phyloP scores from a whole-genome alignment of 2,797 vertebrate species.

The Knipowitschia caucasica region DNA sequence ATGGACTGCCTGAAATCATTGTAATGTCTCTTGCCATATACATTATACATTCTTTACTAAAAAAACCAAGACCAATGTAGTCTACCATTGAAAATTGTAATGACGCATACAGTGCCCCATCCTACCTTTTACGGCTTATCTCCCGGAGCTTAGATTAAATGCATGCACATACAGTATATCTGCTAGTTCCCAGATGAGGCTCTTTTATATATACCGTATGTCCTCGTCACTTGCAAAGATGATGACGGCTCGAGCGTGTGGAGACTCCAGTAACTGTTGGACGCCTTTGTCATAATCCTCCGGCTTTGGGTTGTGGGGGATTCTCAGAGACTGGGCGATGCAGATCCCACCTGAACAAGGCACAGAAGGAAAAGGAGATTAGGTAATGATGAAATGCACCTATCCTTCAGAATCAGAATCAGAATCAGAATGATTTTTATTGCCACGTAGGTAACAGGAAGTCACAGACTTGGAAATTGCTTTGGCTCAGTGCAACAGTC shows the following conservation, averaged over 20 bases:
- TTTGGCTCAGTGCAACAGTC: no score
- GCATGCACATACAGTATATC: conserved; percentile 39
- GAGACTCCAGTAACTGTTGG: conserved; percentile 87
- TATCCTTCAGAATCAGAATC: neutral
- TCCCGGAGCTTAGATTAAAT: conserved; percentile 59
- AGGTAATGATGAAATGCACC: conserved; percentile 31
- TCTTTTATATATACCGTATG: conserved; percentile 82
- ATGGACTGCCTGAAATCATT: no score
- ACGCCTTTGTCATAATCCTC: conserved; percentile 89
- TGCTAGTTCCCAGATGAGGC: conserved; percentile 36
- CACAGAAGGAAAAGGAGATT: conserved; percentile 44
- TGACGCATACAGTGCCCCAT: conserved; percentile 7
- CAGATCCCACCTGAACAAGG: conserved; percentile 85
- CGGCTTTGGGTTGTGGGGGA: conserved; percentile 85
- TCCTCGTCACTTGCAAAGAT: conserved; percentile 93
- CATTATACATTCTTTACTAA: no score
- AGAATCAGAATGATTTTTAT: no score
- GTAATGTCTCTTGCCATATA: no score
- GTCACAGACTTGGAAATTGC: no score
- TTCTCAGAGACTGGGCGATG: conserved; percentile 92
- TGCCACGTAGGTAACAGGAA: no score
- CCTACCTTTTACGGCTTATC: conserved; percentile 48
- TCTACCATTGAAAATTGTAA: neutral
- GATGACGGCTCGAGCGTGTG: conserved; percentile 86
- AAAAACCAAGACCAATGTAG: neutral